phyloP scores from a whole-genome alignment of 1,140 invertebrate species.

The Ostrea denselamellosa region DNA sequence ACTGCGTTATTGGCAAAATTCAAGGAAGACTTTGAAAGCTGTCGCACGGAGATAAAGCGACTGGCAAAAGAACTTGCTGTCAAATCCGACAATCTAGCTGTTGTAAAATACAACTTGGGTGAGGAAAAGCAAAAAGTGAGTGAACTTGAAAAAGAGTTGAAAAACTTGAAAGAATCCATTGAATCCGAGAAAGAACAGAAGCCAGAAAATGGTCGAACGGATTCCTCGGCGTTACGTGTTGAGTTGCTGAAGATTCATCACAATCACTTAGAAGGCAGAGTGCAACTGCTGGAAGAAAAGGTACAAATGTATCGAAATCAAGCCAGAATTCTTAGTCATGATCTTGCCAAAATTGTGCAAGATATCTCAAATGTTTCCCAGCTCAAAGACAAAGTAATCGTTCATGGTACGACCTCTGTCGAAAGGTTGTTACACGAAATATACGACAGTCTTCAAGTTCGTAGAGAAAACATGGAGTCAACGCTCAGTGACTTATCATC shows the following conservation, averaged over 20 bases:
- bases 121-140: constrained; percentile 46
- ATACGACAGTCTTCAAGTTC: constrained; percentile 38
- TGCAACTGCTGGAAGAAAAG: constrained; percentile 54
- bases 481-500: constrained; percentile 44
- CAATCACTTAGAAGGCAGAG: constrained; percentile 47
- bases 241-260: neutral
- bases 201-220: neutral
- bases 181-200: neutral
- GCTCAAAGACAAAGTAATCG: constrained; percentile 45
- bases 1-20: constrained; percentile 49
- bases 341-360: constrained; percentile 42
- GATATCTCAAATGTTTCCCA: constrained; percentile 44
- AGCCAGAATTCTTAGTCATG: constrained; percentile 32
- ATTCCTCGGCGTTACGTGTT: neutral
- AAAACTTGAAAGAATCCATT: constrained; percentile 22
- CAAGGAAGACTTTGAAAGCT: constrained; percentile 54
- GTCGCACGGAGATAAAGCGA: constrained; percentile 49
- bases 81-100: constrained; percentile 50
- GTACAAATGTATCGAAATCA: constrained; percentile 49
- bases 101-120: constrained; percentile 47
- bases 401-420: constrained; percentile 50
- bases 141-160: constrained; percentile 49
- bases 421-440: constrained; percentile 50
- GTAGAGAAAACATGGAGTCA: constrained; percentile 44
- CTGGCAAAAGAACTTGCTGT: constrained; percentile 51